Percentiles rank a stretch among this genome's conserved stretches.
phyloP scores from a whole-genome alignment of 2,113 vertebrate species.

The Misgurnus anguillicaudatus region DNA sequence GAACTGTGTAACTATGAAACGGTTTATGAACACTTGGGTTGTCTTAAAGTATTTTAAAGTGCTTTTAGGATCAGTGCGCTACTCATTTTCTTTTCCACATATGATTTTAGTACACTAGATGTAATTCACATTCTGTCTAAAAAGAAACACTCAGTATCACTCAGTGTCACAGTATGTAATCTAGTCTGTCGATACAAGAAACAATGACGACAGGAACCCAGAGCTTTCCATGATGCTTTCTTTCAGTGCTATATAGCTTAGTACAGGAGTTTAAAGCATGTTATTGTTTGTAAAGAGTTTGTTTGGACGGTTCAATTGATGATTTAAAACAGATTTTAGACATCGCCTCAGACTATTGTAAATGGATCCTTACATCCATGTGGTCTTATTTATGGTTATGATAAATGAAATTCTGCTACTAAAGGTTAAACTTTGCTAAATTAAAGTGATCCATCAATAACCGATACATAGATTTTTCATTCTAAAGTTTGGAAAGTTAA shows the following conservation, averaged over 20 bases:
- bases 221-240: neutral
- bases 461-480: neutral
- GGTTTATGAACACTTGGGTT: conserved; percentile 28
- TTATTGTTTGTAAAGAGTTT: neutral
- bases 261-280: neutral
- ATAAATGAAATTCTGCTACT: neutral
- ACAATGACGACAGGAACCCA: conserved; percentile 10
- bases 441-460: no score
- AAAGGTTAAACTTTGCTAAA: no score
- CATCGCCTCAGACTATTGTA: no score
- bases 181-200: conserved; percentile 22
- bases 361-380: neutral
- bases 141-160: neutral
- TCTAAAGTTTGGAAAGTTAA: no score
- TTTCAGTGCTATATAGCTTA: neutral
- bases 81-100: conserved; percentile 14
- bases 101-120: neutral
- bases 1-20: neutral
- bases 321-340: neutral
- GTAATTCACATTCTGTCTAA: conserved; percentile 3
- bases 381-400: neutral
- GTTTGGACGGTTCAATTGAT: neutral
- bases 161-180: neutral
- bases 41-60: conserved; percentile 53
- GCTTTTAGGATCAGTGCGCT: conserved; percentile 31